Base-by-base conservation (phyloP, 2,888 invertebrate species). In the Andrena minutula region DNA sequence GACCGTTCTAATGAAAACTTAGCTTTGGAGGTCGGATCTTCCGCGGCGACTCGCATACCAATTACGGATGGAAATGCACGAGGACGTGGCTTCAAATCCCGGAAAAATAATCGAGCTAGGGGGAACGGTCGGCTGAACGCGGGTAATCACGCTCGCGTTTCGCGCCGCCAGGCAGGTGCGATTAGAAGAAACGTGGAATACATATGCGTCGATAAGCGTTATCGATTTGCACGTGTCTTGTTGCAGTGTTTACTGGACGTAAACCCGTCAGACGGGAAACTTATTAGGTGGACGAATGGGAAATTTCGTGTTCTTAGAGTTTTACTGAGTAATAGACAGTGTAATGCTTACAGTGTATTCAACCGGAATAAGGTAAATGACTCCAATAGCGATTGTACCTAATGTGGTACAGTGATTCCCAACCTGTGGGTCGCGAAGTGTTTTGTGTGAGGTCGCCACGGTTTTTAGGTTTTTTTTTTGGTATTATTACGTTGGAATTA, bases 1-100 rank as follows among this genome's bases (percentile, higher is more conserved):
- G 71, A 75, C 35, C 65, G 77, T 83, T 83, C 77, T 83, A 77
- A 83, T 83, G 78, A 83, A 83, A 83, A 83, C 78, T 83, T 73
- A 78, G 83, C 69, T 83, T 83, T 83, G 74, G 71, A 83, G 77
- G 76, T 72, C 65, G 51, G 66, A 69, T 75, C 75, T 23, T 35
- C 4, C 51, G 70, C 65, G 32, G 30, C 30, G 76, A 30, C 64
- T 82, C 64, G 83, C 82, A 83, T 83, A 83, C 71, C 71, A 82
- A 82, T 26, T 63, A 16, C 41, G n/a, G 2, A 47, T 64, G 70
- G 56, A 82, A 66, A 75, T 82, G 75, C 75, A 65, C 53, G 70
- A 60, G 75, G 64, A 41, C 82, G 32, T 51, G 26, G 53, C 51
- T 56, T 65, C 35, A 70, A 64, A 61, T 65, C 51, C 75, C 60